Conservation (phyloP, 2,888 invertebrate genomes). For the Sthenelais limicola region DNA sequence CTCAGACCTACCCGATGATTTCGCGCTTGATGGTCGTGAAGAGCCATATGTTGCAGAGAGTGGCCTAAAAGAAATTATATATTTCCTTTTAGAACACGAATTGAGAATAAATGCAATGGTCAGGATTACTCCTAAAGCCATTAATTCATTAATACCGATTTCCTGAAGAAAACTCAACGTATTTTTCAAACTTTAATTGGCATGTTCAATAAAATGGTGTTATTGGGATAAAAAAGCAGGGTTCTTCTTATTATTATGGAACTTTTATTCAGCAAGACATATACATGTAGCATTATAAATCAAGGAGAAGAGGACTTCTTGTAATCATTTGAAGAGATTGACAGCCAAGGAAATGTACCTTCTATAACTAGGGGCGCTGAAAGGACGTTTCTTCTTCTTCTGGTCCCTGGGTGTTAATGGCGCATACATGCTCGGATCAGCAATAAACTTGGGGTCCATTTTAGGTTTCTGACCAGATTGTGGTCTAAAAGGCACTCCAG, state of each 20-base stretch:
- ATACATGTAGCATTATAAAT: too few species aligned
- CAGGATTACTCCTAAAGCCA: too few species aligned
- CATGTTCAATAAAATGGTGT: not conserved
- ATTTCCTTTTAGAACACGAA: not conserved
- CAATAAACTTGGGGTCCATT: constrained; percentile 70
- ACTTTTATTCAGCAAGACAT: too few species aligned
- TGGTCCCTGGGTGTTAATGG: constrained; percentile 60
- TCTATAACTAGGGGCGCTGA: constrained; percentile 62
- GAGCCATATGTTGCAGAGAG: constrained; percentile 34
- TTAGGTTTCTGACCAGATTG: constrained; percentile 59
- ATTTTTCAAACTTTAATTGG: too few species aligned
- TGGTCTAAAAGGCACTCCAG: constrained; percentile 46
- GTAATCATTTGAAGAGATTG: not conserved
- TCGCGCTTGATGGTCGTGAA: constrained; percentile 47
- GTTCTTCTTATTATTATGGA: too few species aligned
- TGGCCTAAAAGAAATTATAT: constrained; percentile 15
- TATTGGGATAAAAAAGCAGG: not conserved
- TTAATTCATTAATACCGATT: too few species aligned
- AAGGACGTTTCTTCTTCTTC: constrained; percentile 54
- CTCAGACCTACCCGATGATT: constrained; percentile 43
- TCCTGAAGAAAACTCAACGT: too few species aligned
- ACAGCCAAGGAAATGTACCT: too few species aligned
- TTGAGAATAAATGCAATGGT: too few species aligned
- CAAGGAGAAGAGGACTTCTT: not conserved
- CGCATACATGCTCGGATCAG: constrained; percentile 66